A percentile compares a stretch with the other conserved stretches of the same genome.
These are phyloP conservation scores for Cryptophagus acutangulus DNA, from an alignment of 2,888 invertebrate species.

Conservation along the genomic window DNA sequence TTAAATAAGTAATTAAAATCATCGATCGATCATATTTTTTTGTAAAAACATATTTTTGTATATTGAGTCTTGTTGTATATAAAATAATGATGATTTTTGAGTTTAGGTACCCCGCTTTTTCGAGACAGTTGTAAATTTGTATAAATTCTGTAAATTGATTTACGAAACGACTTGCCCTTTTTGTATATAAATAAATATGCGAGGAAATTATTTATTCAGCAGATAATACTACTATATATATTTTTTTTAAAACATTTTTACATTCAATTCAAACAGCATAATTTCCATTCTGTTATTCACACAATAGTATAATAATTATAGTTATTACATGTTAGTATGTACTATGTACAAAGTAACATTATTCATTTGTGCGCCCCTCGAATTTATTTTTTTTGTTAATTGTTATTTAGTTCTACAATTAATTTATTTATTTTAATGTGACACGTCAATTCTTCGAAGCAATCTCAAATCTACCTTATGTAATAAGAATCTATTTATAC, in stretches of 20 bases:
- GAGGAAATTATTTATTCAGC: slow-evolving; percentile 2
- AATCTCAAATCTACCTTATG: slow-evolving; percentile 5
- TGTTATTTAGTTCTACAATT: slow-evolving; percentile 36
- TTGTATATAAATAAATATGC: slow-evolving; percentile 13
- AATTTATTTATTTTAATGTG: slow-evolving; percentile 27
- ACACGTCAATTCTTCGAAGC: background rate
- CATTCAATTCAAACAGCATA: slow-evolving; percentile 14
- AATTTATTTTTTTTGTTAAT: slow-evolving; percentile 26
- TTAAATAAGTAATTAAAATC: slow-evolving; percentile 23
- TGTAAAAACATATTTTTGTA: slow-evolving; percentile 39
- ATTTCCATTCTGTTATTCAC: slow-evolving; percentile 18
- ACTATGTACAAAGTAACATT: slow-evolving; percentile 48
- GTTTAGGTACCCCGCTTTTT: slow-evolving; percentile 32
- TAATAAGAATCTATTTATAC: slow-evolving; percentile 13
- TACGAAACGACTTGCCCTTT: slow-evolving; percentile 22
- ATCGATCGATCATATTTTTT: slow-evolving; percentile 30
- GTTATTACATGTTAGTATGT: slow-evolving; percentile 43
- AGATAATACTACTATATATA: slow-evolving; percentile 4
- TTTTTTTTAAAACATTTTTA: slow-evolving; percentile 6
- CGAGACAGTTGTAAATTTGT: slow-evolving; percentile 32
- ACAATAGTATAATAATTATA: slow-evolving; percentile 41
- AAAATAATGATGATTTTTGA: slow-evolving; percentile 12
- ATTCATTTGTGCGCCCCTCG: too few species aligned
- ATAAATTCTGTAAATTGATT: slow-evolving; percentile 35
- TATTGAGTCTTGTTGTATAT: slow-evolving; percentile 29